Conservation (phyloP, 2,113 vertebrate species). For the Buteo buteo region DNA sequence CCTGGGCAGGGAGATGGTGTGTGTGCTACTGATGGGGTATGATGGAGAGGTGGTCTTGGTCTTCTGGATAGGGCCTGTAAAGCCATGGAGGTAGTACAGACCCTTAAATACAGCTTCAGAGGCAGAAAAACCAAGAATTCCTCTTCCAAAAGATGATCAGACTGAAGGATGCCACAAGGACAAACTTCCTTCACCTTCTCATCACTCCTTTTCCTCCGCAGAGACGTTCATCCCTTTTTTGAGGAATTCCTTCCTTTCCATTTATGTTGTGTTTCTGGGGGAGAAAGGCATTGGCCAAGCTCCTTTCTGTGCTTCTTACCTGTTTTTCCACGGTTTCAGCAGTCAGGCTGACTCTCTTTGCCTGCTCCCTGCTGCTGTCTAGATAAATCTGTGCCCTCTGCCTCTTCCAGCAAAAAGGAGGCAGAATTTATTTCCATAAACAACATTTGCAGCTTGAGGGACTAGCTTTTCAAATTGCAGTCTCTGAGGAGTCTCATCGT, state of each 20-base stretch:
- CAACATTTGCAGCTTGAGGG: neutral
- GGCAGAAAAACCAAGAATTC: neutral
- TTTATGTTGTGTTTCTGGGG: fast-evolving
- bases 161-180: neutral
- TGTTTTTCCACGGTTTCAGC: neutral
- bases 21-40: neutral
- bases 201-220: neutral
- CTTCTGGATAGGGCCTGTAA: neutral
- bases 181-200: neutral
- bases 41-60: neutral
- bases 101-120: neutral
- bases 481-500: neutral
- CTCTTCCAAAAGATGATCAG: neutral
- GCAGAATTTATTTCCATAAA: neutral
- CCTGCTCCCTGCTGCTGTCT: neutral
- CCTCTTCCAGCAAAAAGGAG: neutral
- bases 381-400: neutral
- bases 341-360: neutral
- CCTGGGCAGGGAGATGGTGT: neutral
- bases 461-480: neutral
- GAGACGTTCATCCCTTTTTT: neutral
- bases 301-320: neutral
- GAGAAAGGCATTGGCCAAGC: fast-evolving
- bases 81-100: neutral
- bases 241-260: neutral